phyloP scores from a whole-genome alignment of 2,113 vertebrate species.

The Craseonycteris thonglongyai region DNA sequence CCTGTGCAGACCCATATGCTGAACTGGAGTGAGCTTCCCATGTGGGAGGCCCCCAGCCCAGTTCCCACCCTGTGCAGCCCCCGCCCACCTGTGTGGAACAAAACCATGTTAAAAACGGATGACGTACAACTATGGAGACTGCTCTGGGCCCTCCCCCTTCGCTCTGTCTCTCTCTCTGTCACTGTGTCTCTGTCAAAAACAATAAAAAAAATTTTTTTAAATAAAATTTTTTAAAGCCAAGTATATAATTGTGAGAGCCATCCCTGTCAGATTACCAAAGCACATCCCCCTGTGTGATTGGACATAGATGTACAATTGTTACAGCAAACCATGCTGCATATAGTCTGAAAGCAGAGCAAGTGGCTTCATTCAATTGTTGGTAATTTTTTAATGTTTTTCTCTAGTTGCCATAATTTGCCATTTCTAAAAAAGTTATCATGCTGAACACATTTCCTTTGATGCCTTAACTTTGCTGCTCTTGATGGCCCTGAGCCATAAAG shows the following conservation, averaged over 20 bases:
- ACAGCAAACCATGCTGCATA: neutral
- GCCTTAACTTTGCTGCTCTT: neutral
- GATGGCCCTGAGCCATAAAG: neutral
- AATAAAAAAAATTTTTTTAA: too few relatives aligned
- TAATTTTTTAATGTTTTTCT: neutral
- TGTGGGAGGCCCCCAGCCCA: too few relatives aligned
- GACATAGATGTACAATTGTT: neutral
- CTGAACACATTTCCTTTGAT: neutral
- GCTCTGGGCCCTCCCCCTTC: too few relatives aligned
- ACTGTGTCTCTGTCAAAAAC: too few relatives aligned
- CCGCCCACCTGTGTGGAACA: too few relatives aligned
- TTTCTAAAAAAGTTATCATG: neutral
- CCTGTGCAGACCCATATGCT: too few relatives aligned
- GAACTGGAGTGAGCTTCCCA: too few relatives aligned
- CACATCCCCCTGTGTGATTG: neutral
- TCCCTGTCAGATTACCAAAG: neutral
- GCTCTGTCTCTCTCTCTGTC: too few relatives aligned
- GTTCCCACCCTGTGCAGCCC: too few relatives aligned
- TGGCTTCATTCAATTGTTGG: neutral
- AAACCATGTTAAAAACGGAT: too few relatives aligned
- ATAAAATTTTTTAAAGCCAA: too few relatives aligned
- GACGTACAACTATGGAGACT: too few relatives aligned
- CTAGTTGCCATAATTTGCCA: neutral
- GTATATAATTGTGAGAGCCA: neutral
- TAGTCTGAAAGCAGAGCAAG: neutral